Percentiles rank a stretch among this genome's conserved stretches.
Conservation (phyloP, 2,113 vertebrate species). For the Paradoxurus hermaphroditus region DNA sequence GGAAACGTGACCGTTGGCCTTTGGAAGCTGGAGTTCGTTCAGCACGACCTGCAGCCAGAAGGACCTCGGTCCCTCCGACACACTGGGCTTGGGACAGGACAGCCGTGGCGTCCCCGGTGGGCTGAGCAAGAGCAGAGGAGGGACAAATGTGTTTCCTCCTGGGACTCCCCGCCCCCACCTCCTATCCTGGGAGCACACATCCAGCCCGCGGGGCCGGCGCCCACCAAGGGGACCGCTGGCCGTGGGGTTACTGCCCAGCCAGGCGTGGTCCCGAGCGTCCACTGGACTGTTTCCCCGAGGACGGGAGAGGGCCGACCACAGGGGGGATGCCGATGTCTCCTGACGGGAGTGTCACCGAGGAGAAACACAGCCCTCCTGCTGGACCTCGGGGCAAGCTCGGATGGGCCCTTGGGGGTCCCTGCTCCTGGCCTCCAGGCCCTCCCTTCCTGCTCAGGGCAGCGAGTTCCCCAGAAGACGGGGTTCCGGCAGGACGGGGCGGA, state of each 20-base stretch:
- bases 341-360: too few relatives aligned
- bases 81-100: too few relatives aligned
- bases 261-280: background rate
- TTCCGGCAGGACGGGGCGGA: too few relatives aligned
- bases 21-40: too few relatives aligned
- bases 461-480: too few relatives aligned
- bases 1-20: background rate
- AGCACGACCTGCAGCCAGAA: accelerated
- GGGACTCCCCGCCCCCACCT: background rate
- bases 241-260: accelerated
- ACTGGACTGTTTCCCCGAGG: background rate
- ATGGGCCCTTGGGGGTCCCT: too few relatives aligned
- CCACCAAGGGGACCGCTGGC: background rate
- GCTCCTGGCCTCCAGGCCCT: too few relatives aligned
- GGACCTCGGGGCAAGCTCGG: background rate
- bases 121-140: background rate
- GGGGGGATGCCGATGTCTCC: background rate
- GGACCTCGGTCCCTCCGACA: background rate
- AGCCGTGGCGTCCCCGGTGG: accelerated
- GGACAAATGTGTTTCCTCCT: background rate
- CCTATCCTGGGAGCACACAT: background rate
- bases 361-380: too few relatives aligned
- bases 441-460: too few relatives aligned
- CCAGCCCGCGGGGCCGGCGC: accelerated
- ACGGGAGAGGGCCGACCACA: background rate